A percentile compares a stretch with the other conserved stretches of the same genome.
Conservation (phyloP, 53 echinoderm and acorn worm genomes). For the Zoroaster sp. region DNA sequence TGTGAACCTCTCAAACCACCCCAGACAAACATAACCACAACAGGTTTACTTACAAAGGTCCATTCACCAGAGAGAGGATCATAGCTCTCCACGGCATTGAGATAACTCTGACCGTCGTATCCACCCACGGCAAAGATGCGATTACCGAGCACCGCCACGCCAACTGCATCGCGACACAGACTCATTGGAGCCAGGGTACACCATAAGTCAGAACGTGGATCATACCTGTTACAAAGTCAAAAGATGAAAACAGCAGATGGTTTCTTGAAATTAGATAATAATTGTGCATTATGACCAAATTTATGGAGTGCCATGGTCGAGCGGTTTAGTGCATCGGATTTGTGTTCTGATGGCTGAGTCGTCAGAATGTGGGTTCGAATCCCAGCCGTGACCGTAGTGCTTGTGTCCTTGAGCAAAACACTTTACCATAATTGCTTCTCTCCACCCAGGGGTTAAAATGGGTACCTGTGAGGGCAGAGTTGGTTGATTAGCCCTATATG, state of each 20-base stretch:
- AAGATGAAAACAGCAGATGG: not conserved
- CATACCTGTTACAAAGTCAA: conserved; percentile 59
- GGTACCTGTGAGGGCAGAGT: no score
- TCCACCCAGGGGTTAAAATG: no score
- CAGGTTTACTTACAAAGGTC: conserved; percentile 66
- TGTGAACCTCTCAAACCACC: no score
- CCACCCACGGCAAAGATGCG: conserved; percentile 97
- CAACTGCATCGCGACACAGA: conserved; percentile 93
- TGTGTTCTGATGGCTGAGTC: no score
- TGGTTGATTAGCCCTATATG: no score
- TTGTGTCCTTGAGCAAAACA: no score
- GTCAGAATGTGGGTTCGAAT: no score
- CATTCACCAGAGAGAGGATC: conserved; percentile 90
- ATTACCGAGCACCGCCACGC: conserved; percentile 89
- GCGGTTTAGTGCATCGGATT: no score
- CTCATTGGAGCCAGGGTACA: conserved; percentile 90
- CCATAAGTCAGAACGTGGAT: conserved; percentile 91
- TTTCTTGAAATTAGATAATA: not conserved
- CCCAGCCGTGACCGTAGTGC: no score
- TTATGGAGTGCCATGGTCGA: no score
- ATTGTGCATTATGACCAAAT: no score
- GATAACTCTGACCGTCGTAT: conserved; percentile 82
- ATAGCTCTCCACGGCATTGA: conserved; percentile 95
- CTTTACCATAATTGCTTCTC: no score
- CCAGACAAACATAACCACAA: not conserved